A percentile compares a stretch with the other conserved stretches of the same genome.
These are phyloP conservation scores for Empidonax traillii DNA, from an alignment of 2,113 vertebrate species.

Conservation along the genomic window DNA sequence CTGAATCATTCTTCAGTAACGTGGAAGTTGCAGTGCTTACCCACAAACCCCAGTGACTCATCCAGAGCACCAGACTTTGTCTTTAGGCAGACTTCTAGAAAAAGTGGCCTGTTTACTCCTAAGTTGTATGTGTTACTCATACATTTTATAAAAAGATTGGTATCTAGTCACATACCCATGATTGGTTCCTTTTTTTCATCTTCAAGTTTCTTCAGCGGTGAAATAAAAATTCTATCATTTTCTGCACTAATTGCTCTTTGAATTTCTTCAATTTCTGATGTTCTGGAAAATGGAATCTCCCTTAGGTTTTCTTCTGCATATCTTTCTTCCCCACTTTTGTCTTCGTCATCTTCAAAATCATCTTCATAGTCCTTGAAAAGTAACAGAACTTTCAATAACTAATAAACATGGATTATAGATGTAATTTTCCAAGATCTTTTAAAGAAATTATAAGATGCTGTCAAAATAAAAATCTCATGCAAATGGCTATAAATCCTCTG, in stretches of 20 bases:
- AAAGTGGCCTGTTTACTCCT: not conserved
- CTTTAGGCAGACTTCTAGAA: not conserved
- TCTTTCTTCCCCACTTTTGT: conserved; percentile 35
- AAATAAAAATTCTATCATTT: conserved; percentile 79
- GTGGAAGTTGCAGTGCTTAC: not conserved
- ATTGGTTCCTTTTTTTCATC: conserved; percentile 12
- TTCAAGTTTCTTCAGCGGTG: conserved; percentile 42
- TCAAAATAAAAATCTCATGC: not conserved
- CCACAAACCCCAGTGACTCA: conserved; percentile 38
- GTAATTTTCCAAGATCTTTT: not conserved
- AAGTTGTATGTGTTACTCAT: not conserved
- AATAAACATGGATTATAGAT: not conserved
- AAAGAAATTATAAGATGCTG: not conserved
- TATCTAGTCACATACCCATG: conserved; percentile 59
- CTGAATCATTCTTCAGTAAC: conserved; percentile 38
- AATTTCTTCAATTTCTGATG: conserved; percentile 85
- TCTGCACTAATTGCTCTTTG: conserved; percentile 89
- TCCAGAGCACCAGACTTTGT: conserved; percentile 7
- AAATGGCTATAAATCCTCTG: not conserved
- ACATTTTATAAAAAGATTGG: not conserved
- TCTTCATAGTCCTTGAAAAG: conserved; percentile 89
- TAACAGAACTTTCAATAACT: not conserved
- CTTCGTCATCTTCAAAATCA: conserved; percentile 89
- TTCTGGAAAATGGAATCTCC: conserved; percentile 59
- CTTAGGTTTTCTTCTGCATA: not conserved